These are phyloP conservation scores for Melangyna quadrimaculata DNA, from an alignment of 2,888 invertebrate species.

Conservation along the genomic window DNA sequence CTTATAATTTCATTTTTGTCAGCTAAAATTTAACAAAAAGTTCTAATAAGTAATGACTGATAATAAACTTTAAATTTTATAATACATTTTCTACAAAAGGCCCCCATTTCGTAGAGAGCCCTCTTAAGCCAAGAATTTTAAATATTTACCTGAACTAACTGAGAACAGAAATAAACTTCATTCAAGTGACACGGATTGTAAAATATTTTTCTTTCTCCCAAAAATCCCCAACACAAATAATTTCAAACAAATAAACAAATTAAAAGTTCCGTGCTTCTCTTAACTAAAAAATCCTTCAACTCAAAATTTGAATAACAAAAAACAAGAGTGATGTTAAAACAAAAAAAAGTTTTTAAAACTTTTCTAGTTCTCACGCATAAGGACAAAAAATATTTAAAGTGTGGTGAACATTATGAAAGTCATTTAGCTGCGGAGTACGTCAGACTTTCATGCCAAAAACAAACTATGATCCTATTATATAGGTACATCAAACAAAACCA, in stretches of 20 bases:
- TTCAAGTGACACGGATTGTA: background rate
- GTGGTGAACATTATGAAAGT: background rate
- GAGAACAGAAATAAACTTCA: no score
- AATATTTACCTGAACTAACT: no score
- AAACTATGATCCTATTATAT: slow-evolving; percentile 36
- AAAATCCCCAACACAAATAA: background rate
- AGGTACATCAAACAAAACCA: slow-evolving; percentile 44
- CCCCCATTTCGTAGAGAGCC: no score
- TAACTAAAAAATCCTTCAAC: background rate
- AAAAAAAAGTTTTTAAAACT: background rate
- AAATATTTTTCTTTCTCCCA: background rate
- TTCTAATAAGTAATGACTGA: no score
- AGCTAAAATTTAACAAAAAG: no score
- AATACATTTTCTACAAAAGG: no score
- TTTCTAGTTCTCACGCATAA: background rate
- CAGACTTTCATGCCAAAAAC: slow-evolving; percentile 6
- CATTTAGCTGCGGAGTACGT: background rate
- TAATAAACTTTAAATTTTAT: no score
- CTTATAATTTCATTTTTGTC: no score
- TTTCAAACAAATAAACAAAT: background rate
- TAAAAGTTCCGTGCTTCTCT: background rate
- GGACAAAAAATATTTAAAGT: background rate
- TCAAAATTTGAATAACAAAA: background rate
- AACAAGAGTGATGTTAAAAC: background rate
- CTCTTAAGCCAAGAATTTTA: no score